These are phyloP conservation scores for Ctenoplectra terminalis DNA, from an alignment of 1,140 invertebrate genomes.

Conservation along the genomic window DNA sequence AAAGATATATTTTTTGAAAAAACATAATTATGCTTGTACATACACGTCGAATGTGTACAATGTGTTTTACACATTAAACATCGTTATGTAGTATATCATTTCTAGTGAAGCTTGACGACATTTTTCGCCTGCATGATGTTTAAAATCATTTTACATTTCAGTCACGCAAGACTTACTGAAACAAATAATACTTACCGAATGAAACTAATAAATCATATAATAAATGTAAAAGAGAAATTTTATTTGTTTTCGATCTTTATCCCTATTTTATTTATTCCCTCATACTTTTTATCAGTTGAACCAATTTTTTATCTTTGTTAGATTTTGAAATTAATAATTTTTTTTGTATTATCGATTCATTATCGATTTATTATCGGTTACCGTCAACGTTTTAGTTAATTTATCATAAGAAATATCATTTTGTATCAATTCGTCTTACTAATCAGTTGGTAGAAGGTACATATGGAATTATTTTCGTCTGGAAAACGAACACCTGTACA, in stretches of 20 bases:
- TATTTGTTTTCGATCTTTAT: conserved; percentile 31
- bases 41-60: background rate
- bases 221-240: conserved; percentile 1
- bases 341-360: no score
- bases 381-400: background rate
- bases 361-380: background rate
- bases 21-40: background rate
- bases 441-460: conserved; percentile 84
- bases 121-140: conserved; percentile 33
- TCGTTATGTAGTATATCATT: conserved; percentile 11
- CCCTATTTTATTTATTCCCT: conserved; percentile 13
- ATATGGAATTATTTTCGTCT: conserved; percentile 97
- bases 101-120: conserved; percentile 20
- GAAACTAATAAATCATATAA: conserved; percentile 43
- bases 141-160: conserved; percentile 21
- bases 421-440: conserved; percentile 53
- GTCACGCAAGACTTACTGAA: background rate
- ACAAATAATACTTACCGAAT: conserved; percentile 11
- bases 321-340: background rate
- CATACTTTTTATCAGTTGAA: background rate
- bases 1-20: background rate
- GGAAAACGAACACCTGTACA: conserved; percentile 97
- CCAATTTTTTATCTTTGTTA: background rate
- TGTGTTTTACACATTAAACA: conserved; percentile 4
- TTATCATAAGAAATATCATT: conserved; percentile 16